Base-by-base conservation (phyloP, 1,140 invertebrate species). In the Bombus difficillimus region DNA sequence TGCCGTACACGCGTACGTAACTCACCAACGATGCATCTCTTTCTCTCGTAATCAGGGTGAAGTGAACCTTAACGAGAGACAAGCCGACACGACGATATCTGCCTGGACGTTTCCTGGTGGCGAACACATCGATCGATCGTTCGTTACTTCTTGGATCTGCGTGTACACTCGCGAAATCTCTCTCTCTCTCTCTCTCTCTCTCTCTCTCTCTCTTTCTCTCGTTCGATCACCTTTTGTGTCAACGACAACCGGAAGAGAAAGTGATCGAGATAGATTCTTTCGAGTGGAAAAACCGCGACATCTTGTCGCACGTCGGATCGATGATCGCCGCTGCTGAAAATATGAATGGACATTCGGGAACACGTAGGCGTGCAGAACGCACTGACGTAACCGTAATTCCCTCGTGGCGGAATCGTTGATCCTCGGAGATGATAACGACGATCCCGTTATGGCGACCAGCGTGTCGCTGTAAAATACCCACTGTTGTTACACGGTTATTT, bases 171-270 rank as follows among this genome's bases (percentile, higher is more conserved):
- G 5, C 28, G 28, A 43, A 32, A 62, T 12, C 28, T n/a, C 59
- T 62, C 59, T n/a, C 13, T n/a, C 13, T 8, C 22, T 25, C 34
- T 8, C 34, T 18, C 64, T 15, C n/a, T 32, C 62, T 59, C 57
- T 28, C 28, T 37, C 18, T 37, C 28, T n/a, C 6, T 18, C 37
- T 12, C n/a, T n/a, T n/a, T n/a, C n/a, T n/a, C 22, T 28, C 37
- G 37, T n/a, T n/a, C 53, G 73, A 15, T 69, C 86, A 87, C 86
- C 88, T 80, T 73, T 68, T 43, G 76, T 85, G 91, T 91, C 89
- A 88, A 15, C 89, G 73, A 68, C 80, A 85, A 74, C 64, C 88
- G 87, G 88, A 91, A 92, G 90, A 90, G 91, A 93, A 92, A 93
- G 90, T 91, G 81, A 79, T 59, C 86, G 47, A 37, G 28, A 32